A percentile compares a stretch with the other conserved stretches of the same genome.
phyloP scores from a whole-genome alignment of 2,888 invertebrate species.

The Lucinisca nassula region DNA sequence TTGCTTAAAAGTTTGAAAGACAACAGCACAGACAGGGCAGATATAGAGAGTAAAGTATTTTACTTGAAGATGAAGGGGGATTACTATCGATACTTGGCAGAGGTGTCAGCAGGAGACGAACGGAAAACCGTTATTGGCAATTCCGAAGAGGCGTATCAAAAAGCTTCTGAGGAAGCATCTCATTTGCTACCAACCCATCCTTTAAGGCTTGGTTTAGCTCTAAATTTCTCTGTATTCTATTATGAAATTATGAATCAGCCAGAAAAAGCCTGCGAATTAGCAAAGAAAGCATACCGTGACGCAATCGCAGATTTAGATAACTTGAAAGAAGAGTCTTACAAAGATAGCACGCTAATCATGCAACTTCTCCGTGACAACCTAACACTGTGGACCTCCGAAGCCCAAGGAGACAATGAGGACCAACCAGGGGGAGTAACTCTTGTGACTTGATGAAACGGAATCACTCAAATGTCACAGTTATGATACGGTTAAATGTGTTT shows the following conservation, averaged over 20 bases:
- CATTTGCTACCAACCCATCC: constrained; percentile 99
- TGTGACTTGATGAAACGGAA: too few species aligned
- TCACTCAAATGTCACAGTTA: too few species aligned
- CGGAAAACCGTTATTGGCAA: constrained; percentile 20
- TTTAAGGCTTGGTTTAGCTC: constrained; percentile 98
- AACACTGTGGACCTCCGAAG: constrained; percentile 61
- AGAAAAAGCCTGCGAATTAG: constrained; percentile 99
- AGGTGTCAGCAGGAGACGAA: constrained; percentile 90
- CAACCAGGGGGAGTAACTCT: too few species aligned
- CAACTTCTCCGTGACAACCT: constrained; percentile 93
- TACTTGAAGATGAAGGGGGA: constrained; percentile 99
- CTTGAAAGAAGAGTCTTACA: constrained; percentile 99
- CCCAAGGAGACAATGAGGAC: constrained; percentile 26
- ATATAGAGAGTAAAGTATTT: constrained; percentile 91
- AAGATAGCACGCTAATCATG: constrained; percentile 99
- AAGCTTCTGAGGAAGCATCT: constrained; percentile 99
- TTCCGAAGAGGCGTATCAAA: constrained; percentile 96
- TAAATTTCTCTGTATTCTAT: constrained; percentile 99
- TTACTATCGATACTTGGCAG: constrained; percentile 99
- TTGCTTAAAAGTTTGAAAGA: constrained; percentile 94
- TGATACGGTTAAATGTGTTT: too few species aligned
- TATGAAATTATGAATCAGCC: constrained; percentile 99
- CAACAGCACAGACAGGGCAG: constrained; percentile 94
- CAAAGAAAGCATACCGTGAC: constrained; percentile 99
- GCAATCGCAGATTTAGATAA: constrained; percentile 99